These are phyloP conservation scores for Callitettix versicolor DNA, from an alignment of 1,140 invertebrate species.

Conservation along the genomic window DNA sequence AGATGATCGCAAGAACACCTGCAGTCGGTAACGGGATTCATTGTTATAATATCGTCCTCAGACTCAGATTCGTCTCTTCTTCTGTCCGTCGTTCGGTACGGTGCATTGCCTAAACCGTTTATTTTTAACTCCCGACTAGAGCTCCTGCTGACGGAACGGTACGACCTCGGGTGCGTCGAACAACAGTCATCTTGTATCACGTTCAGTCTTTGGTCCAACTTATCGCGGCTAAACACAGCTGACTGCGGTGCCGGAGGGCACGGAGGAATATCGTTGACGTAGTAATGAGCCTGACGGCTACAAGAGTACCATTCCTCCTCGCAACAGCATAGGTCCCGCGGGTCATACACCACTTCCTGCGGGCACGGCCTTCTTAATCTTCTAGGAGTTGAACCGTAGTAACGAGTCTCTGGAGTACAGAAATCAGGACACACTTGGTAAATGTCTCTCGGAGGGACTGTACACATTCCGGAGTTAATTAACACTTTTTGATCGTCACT, in stretches of 20 bases:
- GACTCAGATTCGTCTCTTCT: conserved; percentile 3
- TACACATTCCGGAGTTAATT: neutral
- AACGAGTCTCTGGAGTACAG: neutral
- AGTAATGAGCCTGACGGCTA: neutral
- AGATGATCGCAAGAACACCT: conserved; percentile 13
- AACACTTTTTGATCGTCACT: conserved; percentile 11
- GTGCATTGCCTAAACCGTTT: conserved; percentile 2
- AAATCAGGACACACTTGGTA: neutral
- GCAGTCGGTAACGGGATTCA: conserved; percentile 6
- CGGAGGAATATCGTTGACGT: conserved; percentile 4
- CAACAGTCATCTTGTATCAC: neutral
- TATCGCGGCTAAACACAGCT: neutral
- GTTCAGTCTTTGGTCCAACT: neutral
- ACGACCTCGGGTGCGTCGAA: neutral
- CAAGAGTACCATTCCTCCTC: conserved; percentile 12
- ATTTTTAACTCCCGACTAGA: conserved; percentile 6
- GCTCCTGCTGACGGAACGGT: neutral
- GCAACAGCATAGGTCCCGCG: conserved; percentile 4
- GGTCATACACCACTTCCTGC: neutral
- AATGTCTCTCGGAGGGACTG: neutral
- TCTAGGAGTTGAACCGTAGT: conserved; percentile 5
- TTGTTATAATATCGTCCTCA: conserved; percentile 11
- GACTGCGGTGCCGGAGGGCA: conserved; percentile 8
- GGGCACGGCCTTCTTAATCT: neutral
- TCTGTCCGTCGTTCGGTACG: neutral